These are phyloP conservation scores for Epinotia demarniana DNA, from an alignment of 2,888 invertebrate genomes.

Conservation along the genomic window DNA sequence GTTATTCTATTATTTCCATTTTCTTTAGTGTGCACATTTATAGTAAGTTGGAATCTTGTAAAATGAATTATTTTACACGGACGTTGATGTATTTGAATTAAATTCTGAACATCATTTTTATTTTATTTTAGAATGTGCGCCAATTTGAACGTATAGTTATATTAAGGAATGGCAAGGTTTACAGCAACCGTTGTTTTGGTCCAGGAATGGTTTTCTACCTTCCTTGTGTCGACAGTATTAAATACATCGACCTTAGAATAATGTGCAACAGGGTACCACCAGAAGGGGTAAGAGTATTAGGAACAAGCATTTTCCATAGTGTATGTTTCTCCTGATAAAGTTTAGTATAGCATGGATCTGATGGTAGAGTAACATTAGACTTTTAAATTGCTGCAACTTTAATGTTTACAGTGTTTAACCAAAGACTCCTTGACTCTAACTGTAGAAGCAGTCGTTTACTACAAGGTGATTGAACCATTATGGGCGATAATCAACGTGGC, in stretches of 20 bases:
- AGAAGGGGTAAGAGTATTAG: slow-evolving; percentile 89
- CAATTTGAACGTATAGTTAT: slow-evolving; percentile 94
- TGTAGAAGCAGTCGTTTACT: slow-evolving; percentile 94
- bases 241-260: slow-evolving; percentile 94
- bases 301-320: not conserved
- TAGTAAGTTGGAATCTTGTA: slow-evolving; percentile 56
- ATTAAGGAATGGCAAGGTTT: slow-evolving; percentile 91
- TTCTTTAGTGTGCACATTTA: slow-evolving; percentile 58
- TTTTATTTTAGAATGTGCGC: slow-evolving; percentile 85
- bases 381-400: not conserved
- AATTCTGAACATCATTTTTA: not conserved
- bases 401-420: slow-evolving; percentile 61
- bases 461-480: slow-evolving; percentile 88
- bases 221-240: slow-evolving; percentile 95
- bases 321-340: too few species aligned
- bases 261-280: slow-evolving; percentile 96
- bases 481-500: slow-evolving; percentile 85
- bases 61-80: not conserved
- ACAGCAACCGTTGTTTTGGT: slow-evolving; percentile 87
- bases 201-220: slow-evolving; percentile 94
- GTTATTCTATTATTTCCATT: slow-evolving; percentile 61
- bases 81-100: not conserved
- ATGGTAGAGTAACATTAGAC: not conserved
- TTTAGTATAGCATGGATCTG: too few species aligned
- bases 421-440: slow-evolving; percentile 95